phyloP scores from a whole-genome alignment of 2,113 vertebrate genomes.

The Chiloscyllium plagiosum region DNA sequence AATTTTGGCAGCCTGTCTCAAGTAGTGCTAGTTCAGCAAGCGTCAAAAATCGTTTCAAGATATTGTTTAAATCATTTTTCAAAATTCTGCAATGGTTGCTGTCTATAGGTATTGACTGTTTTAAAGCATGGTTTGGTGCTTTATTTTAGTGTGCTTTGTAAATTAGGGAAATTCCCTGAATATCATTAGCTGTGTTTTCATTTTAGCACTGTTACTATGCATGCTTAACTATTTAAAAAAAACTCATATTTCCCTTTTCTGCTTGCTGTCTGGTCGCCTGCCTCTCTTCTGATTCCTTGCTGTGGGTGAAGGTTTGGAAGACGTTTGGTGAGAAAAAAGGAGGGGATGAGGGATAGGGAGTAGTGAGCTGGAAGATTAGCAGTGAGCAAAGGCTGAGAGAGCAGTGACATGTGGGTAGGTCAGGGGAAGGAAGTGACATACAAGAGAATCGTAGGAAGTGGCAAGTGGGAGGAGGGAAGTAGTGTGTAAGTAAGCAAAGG shows the following conservation, averaged over 20 bases:
- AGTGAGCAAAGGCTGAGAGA: no score
- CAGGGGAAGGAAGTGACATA: no score
- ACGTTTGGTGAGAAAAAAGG: neutral
- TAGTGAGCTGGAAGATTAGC: no score
- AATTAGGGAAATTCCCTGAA: neutral
- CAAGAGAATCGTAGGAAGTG: no score
- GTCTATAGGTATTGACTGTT: neutral
- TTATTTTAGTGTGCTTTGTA: neutral
- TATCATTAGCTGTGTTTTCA: neutral
- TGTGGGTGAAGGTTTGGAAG: no score
- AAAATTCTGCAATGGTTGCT: neutral
- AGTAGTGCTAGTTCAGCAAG: neutral
- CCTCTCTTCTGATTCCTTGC: no score
- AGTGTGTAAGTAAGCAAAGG: neutral
- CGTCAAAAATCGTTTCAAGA: neutral
- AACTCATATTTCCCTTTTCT: neutral
- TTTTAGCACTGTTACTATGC: neutral
- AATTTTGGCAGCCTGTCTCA: neutral
- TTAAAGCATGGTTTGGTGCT: neutral
- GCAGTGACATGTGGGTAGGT: no score
- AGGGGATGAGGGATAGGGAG: no score
- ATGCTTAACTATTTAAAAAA: neutral
- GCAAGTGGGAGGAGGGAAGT: neutral
- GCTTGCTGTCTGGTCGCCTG: no score
- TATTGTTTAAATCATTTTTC: neutral